Percentiles rank a stretch among this genome's conserved stretches.
These are phyloP conservation scores for Gisinianus flammeolus DNA, from an alignment of 2,888 invertebrate genomes.

Conservation along the genomic window DNA sequence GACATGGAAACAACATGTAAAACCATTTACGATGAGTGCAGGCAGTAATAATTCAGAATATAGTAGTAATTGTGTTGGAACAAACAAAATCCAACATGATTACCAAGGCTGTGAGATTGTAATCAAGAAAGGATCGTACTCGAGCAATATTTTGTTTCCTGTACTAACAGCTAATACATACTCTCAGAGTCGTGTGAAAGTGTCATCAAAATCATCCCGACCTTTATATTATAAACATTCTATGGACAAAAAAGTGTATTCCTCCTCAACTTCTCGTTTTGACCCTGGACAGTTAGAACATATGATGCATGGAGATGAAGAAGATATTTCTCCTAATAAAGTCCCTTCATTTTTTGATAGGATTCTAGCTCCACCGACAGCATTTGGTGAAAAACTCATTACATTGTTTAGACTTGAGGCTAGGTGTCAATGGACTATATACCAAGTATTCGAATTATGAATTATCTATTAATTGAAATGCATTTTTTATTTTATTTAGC, in stretches of 20 bases:
- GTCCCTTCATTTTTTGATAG: slow-evolving; percentile 23
- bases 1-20: no score
- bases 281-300: no score
- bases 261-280: neutral
- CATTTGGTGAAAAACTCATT: slow-evolving; percentile 20
- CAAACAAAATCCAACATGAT: neutral
- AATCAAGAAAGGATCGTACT: slow-evolving; percentile 14
- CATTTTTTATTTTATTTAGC: slow-evolving; percentile 2
- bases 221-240: neutral
- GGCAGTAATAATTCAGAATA: slow-evolving; percentile 10
- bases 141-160: slow-evolving; percentile 28
- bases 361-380: slow-evolving; percentile 33
- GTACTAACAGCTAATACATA: neutral
- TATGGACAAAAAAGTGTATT: neutral
- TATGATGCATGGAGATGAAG: no score
- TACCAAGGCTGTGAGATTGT: neutral
- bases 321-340: neutral
- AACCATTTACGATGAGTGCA: slow-evolving; percentile 14
- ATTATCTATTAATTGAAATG: neutral
- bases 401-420: no score
- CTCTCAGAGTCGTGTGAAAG: neutral
- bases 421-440: no score
- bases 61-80: slow-evolving; percentile 17
- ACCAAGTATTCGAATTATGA: neutral
- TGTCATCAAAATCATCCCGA: neutral